These are phyloP conservation scores for Masticophis lateralis DNA, from an alignment of 2,797 vertebrate genomes.

Conservation along the genomic window DNA sequence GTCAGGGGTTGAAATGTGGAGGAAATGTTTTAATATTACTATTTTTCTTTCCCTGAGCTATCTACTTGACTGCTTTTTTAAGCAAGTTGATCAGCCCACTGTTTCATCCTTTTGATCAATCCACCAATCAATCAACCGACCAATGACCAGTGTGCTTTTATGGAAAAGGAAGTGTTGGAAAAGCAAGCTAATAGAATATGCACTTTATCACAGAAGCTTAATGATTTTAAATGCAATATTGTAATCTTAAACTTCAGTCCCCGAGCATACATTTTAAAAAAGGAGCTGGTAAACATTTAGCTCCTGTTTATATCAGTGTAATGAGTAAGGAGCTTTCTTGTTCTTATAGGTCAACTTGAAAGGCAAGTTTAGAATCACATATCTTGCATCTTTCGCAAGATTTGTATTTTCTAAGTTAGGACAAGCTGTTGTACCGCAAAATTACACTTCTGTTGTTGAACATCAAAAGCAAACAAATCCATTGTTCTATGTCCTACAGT, in stretches of 20 bases:
- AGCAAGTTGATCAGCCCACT: neutral
- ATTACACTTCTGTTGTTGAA: constrained; percentile 2
- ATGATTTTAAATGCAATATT: neutral
- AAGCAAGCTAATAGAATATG: neutral
- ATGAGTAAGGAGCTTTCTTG: neutral
- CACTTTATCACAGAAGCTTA: neutral
- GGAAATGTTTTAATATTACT: neutral
- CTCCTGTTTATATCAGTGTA: neutral
- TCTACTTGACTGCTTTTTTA: neutral
- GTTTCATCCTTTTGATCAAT: neutral
- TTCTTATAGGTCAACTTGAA: neutral
- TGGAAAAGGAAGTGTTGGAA: neutral
- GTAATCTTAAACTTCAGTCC: neutral
- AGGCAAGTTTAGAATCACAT: neutral
- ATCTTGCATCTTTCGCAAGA: neutral
- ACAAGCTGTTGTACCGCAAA: neutral
- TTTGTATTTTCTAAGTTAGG: constrained; percentile 1
- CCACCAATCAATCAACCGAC: neutral
- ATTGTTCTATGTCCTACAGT: neutral
- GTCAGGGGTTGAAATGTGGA: neutral
- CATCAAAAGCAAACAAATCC: constrained; percentile 14
- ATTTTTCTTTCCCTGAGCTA: neutral
- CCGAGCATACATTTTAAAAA: neutral
- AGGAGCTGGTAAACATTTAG: neutral
- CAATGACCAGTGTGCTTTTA: neutral